Percentiles rank a stretch among this genome's conserved stretches.
These are phyloP conservation scores for Kryptopterus vitreolus DNA, from an alignment of 2,797 vertebrate species.

Conservation along the genomic window DNA sequence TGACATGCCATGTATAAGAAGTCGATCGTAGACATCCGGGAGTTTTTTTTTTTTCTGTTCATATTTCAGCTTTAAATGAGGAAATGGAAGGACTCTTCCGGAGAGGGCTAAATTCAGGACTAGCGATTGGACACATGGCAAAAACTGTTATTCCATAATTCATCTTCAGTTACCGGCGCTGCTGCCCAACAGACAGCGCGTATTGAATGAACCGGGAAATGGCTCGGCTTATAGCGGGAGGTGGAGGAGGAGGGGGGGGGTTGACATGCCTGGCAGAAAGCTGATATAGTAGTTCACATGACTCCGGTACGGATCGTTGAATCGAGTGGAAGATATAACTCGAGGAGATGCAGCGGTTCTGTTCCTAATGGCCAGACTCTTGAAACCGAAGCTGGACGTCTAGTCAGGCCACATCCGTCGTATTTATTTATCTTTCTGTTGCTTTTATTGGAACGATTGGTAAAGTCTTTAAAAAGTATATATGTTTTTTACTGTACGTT, in stretches of 20 bases:
- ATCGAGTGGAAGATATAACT: conserved; percentile 60
- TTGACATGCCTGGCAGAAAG: conserved; percentile 66
- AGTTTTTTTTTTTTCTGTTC: not conserved
- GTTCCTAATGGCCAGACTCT: conserved; percentile 51
- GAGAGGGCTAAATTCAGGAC: not conserved
- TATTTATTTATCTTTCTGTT: not conserved
- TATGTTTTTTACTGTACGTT: not conserved
- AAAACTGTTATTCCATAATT: conserved; percentile 40
- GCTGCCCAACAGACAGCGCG: conserved; percentile 46
- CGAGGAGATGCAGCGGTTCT: conserved; percentile 36
- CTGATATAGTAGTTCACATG: conserved; percentile 70
- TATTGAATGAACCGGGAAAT: conserved; percentile 73
- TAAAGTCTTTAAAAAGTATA: conserved; percentile 5
- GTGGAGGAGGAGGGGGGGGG: too few relatives aligned
- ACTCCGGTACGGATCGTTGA: conserved; percentile 56
- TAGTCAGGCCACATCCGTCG: conserved; percentile 22
- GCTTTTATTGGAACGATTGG: conserved; percentile 1
- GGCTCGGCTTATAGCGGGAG: conserved; percentile 57
- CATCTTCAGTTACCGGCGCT: conserved; percentile 55
- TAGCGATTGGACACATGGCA: conserved; percentile 13
- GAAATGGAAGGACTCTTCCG: not conserved
- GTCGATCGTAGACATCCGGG: too few relatives aligned
- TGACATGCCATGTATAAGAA: too few relatives aligned
- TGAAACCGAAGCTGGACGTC: conserved; percentile 33
- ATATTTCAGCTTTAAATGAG: conserved; percentile 1